Base-by-base conservation (phyloP, 2,888 invertebrate genomes). In the Invenusta paracnida region DNA sequence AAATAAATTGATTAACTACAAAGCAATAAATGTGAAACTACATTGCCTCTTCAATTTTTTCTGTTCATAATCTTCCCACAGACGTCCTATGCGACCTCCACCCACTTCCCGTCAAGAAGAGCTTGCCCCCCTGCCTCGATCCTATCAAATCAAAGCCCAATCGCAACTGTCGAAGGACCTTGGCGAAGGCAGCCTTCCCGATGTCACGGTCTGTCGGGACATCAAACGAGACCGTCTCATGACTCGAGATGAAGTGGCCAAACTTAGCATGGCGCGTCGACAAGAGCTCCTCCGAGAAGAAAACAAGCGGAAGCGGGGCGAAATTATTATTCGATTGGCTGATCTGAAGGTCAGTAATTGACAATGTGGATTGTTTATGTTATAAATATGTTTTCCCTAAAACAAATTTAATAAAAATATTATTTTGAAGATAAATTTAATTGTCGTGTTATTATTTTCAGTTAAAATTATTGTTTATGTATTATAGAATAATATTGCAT, bases 211-310 rank as follows among this genome's bases (percentile, higher is more conserved):
- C 88, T 89, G 90, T 85, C 93, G 95, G 92, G 95, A 96, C 86
- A 94, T 94, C 87, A 94, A 94, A 88, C 94, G 94, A 86, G 94
- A 95, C 89, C 94, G 94, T 89, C 88, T 92, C 17, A 95, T 98
- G 95, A 95, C 96, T 85, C 94, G 98, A 86, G 97, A 97, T 92
- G 97, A 98, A 93, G 97, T 97, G 84, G 96, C 97, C 88, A 94
- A 95, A 88, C 93, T 99, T 90, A 97, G 97, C 90, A 96, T 96
- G 88, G 95, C 96, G 89, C 94, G 97, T 88, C 94, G 99, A 89
- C 97, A 98, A 92, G 97, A 98, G 92, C 94, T 98, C 89, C 94
- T 97, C 90, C 94, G 96, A 89, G 88, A 90, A 67, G 90, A 90
- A 30, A 91, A 90, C 86, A 87, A 90, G 30, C 89, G 91, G 25